A percentile compares a stretch with the other conserved stretches of the same genome.
Evolutionary conservation across 1,140 invertebrate genomes (phyloP).

Genomic region (Charaxes varanes): DNA sequence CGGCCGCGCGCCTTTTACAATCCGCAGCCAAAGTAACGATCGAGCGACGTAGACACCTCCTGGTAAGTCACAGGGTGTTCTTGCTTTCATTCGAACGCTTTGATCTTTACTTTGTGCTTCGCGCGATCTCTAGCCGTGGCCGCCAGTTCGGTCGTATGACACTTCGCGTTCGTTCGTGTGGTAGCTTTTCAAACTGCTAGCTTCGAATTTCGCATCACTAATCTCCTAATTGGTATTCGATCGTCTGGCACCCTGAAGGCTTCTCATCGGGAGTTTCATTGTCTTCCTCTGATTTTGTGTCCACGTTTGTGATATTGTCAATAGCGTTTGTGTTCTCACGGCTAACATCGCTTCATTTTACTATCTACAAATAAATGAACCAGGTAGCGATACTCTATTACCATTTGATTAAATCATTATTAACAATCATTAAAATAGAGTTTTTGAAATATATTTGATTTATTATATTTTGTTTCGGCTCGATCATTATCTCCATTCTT

Average conservation of each 20-base stretch:
- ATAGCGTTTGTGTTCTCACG: constrained; percentile 2
- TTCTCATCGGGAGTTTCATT: constrained; percentile 8
- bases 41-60: constrained; percentile 62
- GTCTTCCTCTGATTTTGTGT: constrained; percentile 10
- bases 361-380: constrained; percentile 1
- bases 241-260: neutral
- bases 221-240: neutral
- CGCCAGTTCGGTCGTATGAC: constrained; percentile 7
- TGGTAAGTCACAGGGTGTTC: constrained; percentile 71
- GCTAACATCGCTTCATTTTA: constrained; percentile 13
- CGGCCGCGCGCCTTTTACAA: constrained; percentile 54
- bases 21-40: constrained; percentile 68
- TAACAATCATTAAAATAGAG: too few species aligned
- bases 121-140: constrained; percentile 29
- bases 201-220: constrained; percentile 8
- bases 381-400: too few species aligned
- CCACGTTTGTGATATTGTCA: constrained; percentile 11
- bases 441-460: too few species aligned
- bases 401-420: too few species aligned
- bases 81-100: constrained; percentile 67
- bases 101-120: constrained; percentile 73
- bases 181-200: constrained; percentile 18
- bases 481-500: too few species aligned
- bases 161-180: constrained; percentile 21
- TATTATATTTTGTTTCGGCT: too few species aligned